A percentile compares a stretch with the other conserved stretches of the same genome.
These are phyloP conservation scores for Gallinago nigripennis DNA, from an alignment of 2,797 vertebrate genomes.

Conservation along the genomic window DNA sequence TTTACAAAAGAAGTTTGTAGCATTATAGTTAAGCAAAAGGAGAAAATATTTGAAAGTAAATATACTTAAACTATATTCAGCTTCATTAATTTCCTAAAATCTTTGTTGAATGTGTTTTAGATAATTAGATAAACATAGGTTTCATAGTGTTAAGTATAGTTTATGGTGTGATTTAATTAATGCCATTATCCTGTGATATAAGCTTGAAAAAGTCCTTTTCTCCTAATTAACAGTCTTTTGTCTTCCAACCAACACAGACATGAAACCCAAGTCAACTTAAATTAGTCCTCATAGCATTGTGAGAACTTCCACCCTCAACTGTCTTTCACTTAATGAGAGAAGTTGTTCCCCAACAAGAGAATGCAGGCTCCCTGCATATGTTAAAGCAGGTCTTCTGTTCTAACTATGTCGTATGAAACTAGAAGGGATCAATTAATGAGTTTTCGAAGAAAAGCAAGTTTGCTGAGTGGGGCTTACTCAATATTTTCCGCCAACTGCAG, in stretches of 20 bases:
- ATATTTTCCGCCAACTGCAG: neutral
- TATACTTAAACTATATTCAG: neutral
- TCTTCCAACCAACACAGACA: neutral
- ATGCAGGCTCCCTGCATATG: neutral
- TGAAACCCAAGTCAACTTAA: neutral
- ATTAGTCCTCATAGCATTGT: neutral
- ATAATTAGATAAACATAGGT: neutral
- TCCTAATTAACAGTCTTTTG: neutral
- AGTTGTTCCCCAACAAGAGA: neutral
- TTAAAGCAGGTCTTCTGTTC: neutral
- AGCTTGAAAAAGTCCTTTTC: neutral
- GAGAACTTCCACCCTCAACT: neutral
- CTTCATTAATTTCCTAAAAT: neutral
- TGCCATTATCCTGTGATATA: neutral
- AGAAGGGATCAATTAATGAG: neutral
- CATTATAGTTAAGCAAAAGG: neutral
- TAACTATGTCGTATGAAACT: neutral
- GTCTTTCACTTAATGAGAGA: neutral
- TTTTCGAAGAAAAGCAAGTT: neutral
- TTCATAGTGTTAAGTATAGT: neutral
- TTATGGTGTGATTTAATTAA: neutral
- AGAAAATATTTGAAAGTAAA: neutral
- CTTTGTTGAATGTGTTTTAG: neutral
- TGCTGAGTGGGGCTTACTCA: neutral
- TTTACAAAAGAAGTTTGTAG: neutral